phyloP scores from a whole-genome alignment of 2,797 vertebrate genomes.

The Pseudochromis fuscus region DNA sequence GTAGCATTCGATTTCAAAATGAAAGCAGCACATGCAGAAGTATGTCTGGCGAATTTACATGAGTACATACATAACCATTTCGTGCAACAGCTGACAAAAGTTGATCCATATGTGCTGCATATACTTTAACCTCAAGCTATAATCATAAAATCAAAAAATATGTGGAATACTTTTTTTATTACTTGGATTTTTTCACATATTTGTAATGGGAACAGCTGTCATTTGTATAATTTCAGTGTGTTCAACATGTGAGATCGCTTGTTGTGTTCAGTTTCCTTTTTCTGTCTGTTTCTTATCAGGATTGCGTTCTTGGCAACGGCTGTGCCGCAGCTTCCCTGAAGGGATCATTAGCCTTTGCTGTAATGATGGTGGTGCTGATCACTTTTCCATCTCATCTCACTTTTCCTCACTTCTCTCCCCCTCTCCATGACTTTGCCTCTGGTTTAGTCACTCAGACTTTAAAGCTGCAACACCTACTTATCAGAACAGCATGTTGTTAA shows the following conservation, averaged over 20 bases:
- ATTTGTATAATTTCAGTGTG: no score
- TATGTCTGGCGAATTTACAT: neutral
- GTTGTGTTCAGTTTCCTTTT: neutral
- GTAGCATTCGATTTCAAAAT: neutral
- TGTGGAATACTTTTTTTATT: no score
- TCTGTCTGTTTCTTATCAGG: slow-evolving; percentile 4
- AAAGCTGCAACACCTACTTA: slow-evolving; percentile 43
- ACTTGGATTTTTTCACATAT: no score
- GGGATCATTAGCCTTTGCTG: slow-evolving; percentile 48
- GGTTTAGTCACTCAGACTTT: slow-evolving; percentile 33
- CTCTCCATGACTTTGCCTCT: slow-evolving; percentile 18
- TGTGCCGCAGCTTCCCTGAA: slow-evolving; percentile 30
- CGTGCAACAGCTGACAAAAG: no score
- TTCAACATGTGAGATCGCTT: slow-evolving; percentile 1
- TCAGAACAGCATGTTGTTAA: slow-evolving; percentile 44
- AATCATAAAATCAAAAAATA: no score
- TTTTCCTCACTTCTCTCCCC: slow-evolving; percentile 10
- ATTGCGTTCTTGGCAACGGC: slow-evolving; percentile 26
- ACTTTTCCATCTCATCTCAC: slow-evolving; percentile 32
- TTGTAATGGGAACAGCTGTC: no score
- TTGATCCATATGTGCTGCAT: no score
- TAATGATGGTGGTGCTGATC: slow-evolving; percentile 40
- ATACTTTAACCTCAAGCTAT: no score
- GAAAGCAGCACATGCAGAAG: neutral
- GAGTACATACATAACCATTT: no score